Percentiles rank a stretch among this genome's conserved stretches.
Evolutionary conservation across 2,113 vertebrate species (phyloP).

Genomic region (Chlorocebus sabaeus): DNA sequence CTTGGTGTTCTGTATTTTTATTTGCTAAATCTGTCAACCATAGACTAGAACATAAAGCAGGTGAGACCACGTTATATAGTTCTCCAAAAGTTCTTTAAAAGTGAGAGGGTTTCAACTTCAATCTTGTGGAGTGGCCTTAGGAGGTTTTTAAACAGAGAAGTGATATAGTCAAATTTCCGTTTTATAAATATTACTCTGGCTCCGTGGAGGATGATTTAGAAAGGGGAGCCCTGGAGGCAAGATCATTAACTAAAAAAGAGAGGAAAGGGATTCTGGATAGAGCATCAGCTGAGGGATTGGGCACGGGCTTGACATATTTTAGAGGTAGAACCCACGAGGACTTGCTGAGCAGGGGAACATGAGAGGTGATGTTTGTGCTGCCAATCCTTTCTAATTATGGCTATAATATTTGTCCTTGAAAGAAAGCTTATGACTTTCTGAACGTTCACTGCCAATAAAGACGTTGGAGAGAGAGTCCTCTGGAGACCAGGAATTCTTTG

Average conservation of each 20-base stretch:
- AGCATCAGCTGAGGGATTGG: neutral
- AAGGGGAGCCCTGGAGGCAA: neutral
- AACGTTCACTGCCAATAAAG: neutral
- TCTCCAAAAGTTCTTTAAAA: neutral
- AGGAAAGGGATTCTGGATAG: neutral
- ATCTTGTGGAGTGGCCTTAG: neutral
- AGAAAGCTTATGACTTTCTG: neutral
- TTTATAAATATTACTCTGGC: neutral
- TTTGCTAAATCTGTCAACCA: neutral
- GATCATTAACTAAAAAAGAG: neutral
- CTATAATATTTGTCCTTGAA: neutral
- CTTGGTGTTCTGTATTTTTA: neutral
- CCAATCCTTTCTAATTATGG: neutral
- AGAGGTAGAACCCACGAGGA: neutral
- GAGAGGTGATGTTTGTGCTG: neutral
- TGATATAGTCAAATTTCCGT: neutral
- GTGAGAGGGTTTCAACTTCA: neutral
- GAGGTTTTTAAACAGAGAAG: neutral
- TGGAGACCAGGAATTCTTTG: neutral
- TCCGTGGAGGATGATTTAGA: neutral
- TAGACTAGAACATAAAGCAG: neutral
- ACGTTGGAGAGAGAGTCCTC: neutral
- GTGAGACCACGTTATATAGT: neutral
- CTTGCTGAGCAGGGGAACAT: too few relatives aligned
- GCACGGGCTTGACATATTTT: neutral